These are phyloP conservation scores for Tachyglossus aculeatus DNA, from an alignment of 2,797 vertebrate genomes.

Conservation along the genomic window DNA sequence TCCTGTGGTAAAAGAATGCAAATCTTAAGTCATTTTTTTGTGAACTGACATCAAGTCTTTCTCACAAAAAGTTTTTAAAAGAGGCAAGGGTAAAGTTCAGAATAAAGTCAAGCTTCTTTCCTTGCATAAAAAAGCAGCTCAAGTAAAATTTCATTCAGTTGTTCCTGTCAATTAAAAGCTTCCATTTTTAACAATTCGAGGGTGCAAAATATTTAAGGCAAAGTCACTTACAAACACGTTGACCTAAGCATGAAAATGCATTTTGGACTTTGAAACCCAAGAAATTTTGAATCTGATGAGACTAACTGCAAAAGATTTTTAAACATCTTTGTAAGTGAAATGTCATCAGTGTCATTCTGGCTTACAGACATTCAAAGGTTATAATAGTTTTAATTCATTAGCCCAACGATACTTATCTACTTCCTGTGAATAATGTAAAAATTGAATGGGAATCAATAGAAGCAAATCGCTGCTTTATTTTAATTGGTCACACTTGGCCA, in stretches of 20 bases:
- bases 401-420: background rate
- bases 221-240: background rate
- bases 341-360: too few relatives aligned
- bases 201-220: conserved; percentile 23
- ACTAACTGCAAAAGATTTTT: too few relatives aligned
- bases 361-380: too few relatives aligned
- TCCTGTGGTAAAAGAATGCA: conserved; percentile 74
- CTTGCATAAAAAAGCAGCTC: background rate
- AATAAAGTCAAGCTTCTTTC: conserved; percentile 65
- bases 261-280: conserved; percentile 2
- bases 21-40: conserved; percentile 72
- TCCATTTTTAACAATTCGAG: conserved; percentile 32
- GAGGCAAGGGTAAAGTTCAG: conserved; percentile 67
- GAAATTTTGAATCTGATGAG: too few relatives aligned
- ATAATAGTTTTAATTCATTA: too few relatives aligned
- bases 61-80: conserved; percentile 59
- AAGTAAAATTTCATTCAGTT: conserved; percentile 40
- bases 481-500: background rate
- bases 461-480: too few relatives aligned
- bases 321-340: background rate
- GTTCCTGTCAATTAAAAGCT: conserved; percentile 48
- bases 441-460: background rate
- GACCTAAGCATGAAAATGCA: conserved; percentile 16
- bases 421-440: background rate
- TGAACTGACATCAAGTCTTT: conserved; percentile 66